Conservation (phyloP, 2,888 invertebrate species). For the Scaptomyza flava region DNA sequence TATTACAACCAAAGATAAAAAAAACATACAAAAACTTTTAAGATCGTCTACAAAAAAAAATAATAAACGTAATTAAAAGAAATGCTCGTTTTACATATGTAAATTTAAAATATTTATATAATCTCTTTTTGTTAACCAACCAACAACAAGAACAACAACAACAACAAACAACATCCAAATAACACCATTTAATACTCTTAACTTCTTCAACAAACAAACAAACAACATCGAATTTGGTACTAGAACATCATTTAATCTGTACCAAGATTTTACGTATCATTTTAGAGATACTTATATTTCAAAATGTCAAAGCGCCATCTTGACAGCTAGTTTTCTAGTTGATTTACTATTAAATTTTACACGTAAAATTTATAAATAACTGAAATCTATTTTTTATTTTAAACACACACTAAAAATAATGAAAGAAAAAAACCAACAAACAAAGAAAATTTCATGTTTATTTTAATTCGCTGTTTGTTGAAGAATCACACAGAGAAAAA, state of each 20-base stretch:
- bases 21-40: constrained; percentile 61
- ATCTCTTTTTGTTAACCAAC: constrained; percentile 67
- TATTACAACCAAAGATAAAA: constrained; percentile 49
- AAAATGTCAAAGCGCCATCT: constrained; percentile 67
- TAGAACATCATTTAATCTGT: constrained; percentile 35
- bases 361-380: constrained; percentile 76
- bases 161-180: constrained; percentile 37
- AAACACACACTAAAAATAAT: constrained; percentile 50
- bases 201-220: constrained; percentile 67
- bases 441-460: constrained; percentile 55
- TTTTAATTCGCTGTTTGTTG: constrained; percentile 65
- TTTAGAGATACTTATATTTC: constrained; percentile 66
- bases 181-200: constrained; percentile 61
- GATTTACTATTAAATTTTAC: constrained; percentile 78
- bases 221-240: constrained; percentile 42
- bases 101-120: constrained; percentile 70
- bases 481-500: constrained; percentile 43
- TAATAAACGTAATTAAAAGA: constrained; percentile 79
- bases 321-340: constrained; percentile 79
- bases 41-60: constrained; percentile 74
- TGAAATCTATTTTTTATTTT: constrained; percentile 72
- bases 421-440: constrained; percentile 46
- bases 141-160: constrained; percentile 35
- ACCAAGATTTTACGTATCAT: constrained; percentile 57
- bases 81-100: constrained; percentile 79